These are phyloP conservation scores for Xylocampa areola DNA, from an alignment of 2,888 invertebrate species.

Conservation along the genomic window DNA sequence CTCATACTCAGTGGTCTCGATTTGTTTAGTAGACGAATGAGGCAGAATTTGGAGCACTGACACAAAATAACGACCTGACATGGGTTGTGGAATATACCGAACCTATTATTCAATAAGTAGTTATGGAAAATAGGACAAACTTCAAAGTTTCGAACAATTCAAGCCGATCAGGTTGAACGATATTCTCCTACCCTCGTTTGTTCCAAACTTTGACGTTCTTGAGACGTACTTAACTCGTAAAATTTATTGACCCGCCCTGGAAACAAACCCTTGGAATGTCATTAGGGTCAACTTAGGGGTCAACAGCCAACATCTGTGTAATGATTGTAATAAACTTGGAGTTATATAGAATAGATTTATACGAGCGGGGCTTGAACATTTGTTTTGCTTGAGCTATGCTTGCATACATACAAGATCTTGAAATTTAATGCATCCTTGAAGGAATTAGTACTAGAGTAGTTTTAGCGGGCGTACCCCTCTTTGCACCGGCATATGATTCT, in stretches of 20 bases:
- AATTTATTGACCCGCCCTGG: constrained; percentile 26
- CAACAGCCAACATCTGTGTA: constrained; percentile 8
- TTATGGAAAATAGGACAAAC: constrained; percentile 38
- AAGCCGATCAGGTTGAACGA: constrained; percentile 36
- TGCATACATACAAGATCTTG: too few relatives aligned
- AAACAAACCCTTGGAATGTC: constrained; percentile 29
- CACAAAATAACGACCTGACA: background rate
- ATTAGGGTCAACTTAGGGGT: constrained; percentile 46
- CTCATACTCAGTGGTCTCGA: too few relatives aligned
- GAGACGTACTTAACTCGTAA: constrained; percentile 19
- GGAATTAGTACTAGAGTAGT: too few relatives aligned
- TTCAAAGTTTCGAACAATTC: constrained; percentile 24
- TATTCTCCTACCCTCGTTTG: constrained; percentile 27
- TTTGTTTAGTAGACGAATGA: background rate
- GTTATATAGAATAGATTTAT: too few relatives aligned
- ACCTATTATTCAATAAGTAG: constrained; percentile 15
- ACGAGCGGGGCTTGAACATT: too few relatives aligned
- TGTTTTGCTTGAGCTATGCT: too few relatives aligned
- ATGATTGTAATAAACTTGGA: constrained; percentile 12
- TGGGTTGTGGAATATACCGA: background rate
- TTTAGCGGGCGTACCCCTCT: too few relatives aligned
- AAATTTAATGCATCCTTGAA: too few relatives aligned
- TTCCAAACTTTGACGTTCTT: constrained; percentile 30
- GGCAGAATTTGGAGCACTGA: constrained; percentile 1
- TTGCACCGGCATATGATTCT: too few relatives aligned